Percentiles rank a stretch among this genome's conserved stretches.
Evolutionary conservation across 2,888 invertebrate genomes (phyloP).

Genomic region (Pterostichus niger): DNA sequence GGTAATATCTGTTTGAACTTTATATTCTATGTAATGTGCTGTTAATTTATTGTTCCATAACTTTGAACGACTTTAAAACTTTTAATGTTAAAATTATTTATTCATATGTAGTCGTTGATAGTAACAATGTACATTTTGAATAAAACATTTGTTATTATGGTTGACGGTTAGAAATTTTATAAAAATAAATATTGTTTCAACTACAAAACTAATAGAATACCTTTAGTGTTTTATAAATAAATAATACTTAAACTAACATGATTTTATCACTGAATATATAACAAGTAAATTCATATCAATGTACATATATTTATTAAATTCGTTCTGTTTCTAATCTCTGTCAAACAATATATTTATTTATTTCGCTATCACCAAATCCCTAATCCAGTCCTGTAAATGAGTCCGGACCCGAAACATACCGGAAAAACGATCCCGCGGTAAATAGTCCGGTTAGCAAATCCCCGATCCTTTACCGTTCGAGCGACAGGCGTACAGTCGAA

Average conservation of each 20-base stretch:
- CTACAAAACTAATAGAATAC: not conserved
- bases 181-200: not conserved
- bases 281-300: no score
- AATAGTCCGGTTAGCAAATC: constrained; percentile 19
- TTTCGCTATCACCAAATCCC: no score
- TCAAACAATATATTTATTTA: no score
- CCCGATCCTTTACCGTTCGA: constrained; percentile 52
- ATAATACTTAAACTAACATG: no score
- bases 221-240: no score
- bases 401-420: not conserved
- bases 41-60: constrained; percentile 16
- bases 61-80: constrained; percentile 35
- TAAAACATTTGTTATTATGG: not conserved
- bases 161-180: not conserved
- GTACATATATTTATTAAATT: no score
- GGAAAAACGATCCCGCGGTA: constrained; percentile 43
- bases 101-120: constrained; percentile 17
- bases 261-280: no score
- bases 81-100: constrained; percentile 26
- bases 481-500: not conserved
- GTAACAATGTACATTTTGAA: constrained; percentile 16
- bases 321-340: no score
- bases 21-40: constrained; percentile 18
- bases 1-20: not conserved
- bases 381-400: no score